phyloP scores from a whole-genome alignment of 2,888 invertebrate genomes.

The Leistus spinibarbis region DNA sequence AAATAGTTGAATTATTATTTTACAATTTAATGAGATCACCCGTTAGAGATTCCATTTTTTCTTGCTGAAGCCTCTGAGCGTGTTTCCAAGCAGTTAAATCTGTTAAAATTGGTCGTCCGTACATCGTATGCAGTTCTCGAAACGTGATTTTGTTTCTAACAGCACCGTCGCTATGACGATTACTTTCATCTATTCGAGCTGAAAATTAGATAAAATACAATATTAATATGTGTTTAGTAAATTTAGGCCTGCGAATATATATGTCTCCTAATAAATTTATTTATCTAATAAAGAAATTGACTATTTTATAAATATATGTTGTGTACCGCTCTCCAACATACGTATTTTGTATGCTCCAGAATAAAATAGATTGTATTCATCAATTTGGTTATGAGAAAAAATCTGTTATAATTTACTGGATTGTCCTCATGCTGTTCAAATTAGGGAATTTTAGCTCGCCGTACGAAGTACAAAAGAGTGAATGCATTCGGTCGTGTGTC shows the following conservation, averaged over 20 bases:
- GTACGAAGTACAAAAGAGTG: too few species aligned
- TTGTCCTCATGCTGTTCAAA: too few species aligned
- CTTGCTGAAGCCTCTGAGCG: conserved; percentile 55
- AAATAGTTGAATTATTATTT: conserved; percentile 32
- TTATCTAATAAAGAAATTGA: too few species aligned
- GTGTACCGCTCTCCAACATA: too few species aligned
- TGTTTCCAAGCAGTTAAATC: conserved; percentile 75
- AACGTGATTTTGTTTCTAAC: conserved; percentile 62
- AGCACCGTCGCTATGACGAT: conserved; percentile 14
- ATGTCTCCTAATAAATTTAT: not conserved
- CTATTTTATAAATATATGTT: too few species aligned
- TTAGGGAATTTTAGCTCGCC: too few species aligned
- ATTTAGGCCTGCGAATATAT: not conserved
- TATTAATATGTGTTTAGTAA: not conserved
- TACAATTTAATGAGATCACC: conserved; percentile 60
- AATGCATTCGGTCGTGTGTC: too few species aligned
- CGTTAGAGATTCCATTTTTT: conserved; percentile 49
- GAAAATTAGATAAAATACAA: not conserved
- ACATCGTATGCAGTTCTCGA: conserved; percentile 72
- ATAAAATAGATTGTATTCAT: too few species aligned
- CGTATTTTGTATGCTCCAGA: too few species aligned
- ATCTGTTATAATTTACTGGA: too few species aligned
- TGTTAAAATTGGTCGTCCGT: conserved; percentile 69
- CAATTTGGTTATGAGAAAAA: too few species aligned
- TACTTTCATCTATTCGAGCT: conserved; percentile 30